These are phyloP conservation scores for Lordiphosa collinella DNA, from an alignment of 1,140 invertebrate species.

Conservation along the genomic window DNA sequence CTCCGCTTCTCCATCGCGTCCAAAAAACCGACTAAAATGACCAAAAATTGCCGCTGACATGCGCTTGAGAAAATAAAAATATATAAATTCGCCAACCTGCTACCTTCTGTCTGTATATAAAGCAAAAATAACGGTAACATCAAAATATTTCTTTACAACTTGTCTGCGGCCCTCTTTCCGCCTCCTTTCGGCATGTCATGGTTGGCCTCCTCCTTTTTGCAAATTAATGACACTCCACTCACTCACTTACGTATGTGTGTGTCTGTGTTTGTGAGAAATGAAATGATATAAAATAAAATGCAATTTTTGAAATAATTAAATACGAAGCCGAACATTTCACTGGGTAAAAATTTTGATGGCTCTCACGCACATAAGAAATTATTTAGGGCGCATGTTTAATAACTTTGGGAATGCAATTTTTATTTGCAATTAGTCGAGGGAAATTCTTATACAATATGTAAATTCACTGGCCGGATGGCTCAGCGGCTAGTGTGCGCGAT, in stretches of 20 bases:
- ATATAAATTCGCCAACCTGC: constrained; percentile 54
- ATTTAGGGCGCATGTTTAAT: constrained; percentile 23
- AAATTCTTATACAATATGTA: constrained; percentile 42
- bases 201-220: constrained; percentile 43
- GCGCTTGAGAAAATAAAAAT: constrained; percentile 57
- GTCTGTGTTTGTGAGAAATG: constrained; percentile 24
- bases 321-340: constrained; percentile 51
- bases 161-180: constrained; percentile 47
- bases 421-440: constrained; percentile 50
- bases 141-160: constrained; percentile 67
- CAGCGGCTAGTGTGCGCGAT: no score
- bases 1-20: constrained; percentile 22
- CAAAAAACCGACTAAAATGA: constrained; percentile 10
- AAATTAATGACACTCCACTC: constrained; percentile 72
- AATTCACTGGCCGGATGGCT: no score
- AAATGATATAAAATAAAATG: constrained; percentile 55
- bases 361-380: constrained; percentile 4
- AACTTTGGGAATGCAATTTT: constrained; percentile 44
- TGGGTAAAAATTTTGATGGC: constrained; percentile 12
- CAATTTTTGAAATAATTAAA: constrained; percentile 72
- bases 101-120: constrained; percentile 38
- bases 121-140: constrained; percentile 68
- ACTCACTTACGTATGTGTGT: constrained; percentile 23
- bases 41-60: constrained; percentile 43
- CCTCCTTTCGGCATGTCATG: constrained; percentile 49